These are phyloP conservation scores for Podarcis raffonei DNA, from an alignment of 2,113 vertebrate genomes.

Conservation along the genomic window DNA sequence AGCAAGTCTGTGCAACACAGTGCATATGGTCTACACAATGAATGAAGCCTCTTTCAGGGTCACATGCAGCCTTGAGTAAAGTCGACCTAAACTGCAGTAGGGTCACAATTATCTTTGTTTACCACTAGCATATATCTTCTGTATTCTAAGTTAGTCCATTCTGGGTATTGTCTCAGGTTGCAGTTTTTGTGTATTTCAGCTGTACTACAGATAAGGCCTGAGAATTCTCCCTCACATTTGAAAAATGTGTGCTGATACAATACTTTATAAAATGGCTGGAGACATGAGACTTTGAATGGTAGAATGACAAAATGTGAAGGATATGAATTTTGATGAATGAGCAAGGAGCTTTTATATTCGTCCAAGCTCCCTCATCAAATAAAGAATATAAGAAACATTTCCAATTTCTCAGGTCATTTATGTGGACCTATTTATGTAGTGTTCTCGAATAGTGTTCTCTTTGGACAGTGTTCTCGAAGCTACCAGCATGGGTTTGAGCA, in stretches of 20 bases:
- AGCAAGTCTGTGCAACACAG: constrained; percentile 21
- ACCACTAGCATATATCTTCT: neutral
- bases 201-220: neutral
- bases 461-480: too few relatives aligned
- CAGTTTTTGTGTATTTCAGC: neutral
- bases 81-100: neutral
- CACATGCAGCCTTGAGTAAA: constrained; percentile 10
- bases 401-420: too few relatives aligned
- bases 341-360: too few relatives aligned
- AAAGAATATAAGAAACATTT: too few relatives aligned
- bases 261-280: neutral
- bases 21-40: constrained; percentile 10
- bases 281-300: neutral
- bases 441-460: too few relatives aligned
- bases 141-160: neutral
- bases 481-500: too few relatives aligned
- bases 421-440: too few relatives aligned
- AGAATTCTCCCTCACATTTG: neutral
- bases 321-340: neutral
- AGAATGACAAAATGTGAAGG: neutral
- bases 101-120: neutral
- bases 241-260: neutral
- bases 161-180: neutral
- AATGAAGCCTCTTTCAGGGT: constrained; percentile 35
- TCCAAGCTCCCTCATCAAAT: too few relatives aligned